Evolutionary conservation across 2,113 vertebrate species (phyloP), one percentile per base, ranked within the genome.

Genomic region (Falcunculus frontatus): DNA sequence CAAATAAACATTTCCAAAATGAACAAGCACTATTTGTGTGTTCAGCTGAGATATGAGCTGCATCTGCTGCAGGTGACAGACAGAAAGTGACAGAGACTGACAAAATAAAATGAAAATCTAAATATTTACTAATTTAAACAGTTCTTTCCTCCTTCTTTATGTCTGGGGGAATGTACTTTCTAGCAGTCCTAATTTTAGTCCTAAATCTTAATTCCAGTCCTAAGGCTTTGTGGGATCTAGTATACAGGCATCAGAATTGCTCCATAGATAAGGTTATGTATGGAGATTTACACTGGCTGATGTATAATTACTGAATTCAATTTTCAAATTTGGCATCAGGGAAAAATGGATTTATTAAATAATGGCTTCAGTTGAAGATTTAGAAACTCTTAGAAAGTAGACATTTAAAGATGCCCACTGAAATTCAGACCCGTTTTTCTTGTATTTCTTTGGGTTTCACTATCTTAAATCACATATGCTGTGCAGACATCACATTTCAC

Each of bases 1-100:
- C 85, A 96, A 95, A 95, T 78, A 96, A 95, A 90, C 79, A 84
- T 67, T 91, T 59, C 65, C 35, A 33, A 87, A 97, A 96, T 93
- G 83, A 96, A 95, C 83, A 88, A 68, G 50, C 35, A 75, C 69
- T 72, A 4, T 94, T 85, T 95, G 84, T 92, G 83, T 93, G 56
- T 52, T 96, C 86, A 93, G 86, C 90, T 93, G 88, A 96, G 64
- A 90, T 68, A 84, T 12, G 68, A 92, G 68, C 69, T 87, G 53
- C 9, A 3, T 84, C 77, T 87, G 53, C 77, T 90, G 87, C 65
- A 72, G 64, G 69, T 94, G 88, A 92, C 81, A 89, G 72, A 90
- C 37, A 63, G 59, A 55, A 95, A 93, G 79, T 78, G 83, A 49
- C 64, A 84, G 52, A 86, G 42, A 84, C 10, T 49, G 42, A 56